Evolutionary conservation across 2,888 invertebrate species (phyloP), one percentile per base, ranked within the genome.

Genomic region (Drosophila antonietae): DNA sequence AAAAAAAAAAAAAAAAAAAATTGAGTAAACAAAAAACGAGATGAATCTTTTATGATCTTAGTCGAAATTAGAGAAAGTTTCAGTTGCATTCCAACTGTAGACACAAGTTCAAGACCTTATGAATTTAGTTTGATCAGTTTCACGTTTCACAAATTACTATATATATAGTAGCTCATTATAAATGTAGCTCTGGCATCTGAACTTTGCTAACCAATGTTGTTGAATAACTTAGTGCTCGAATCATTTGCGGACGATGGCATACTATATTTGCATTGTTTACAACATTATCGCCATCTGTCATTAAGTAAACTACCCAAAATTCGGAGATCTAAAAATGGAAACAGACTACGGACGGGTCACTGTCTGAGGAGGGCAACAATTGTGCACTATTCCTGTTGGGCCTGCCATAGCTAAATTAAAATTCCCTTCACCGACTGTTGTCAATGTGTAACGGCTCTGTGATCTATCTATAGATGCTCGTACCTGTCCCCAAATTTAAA

Each of bases 271-370:
- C 33, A 37, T 20, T 53, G 20, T 53, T 53, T 23, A 18, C 39
- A 10, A 10, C 23, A 23, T 12, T n/a, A 31, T 55, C n/a, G 33
- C 55, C 75, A 73, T 33, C 52, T 76, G 76, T 37, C 68, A 49
- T 65, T 66, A 58, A 61, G 65, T 62, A 66, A 77, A 76, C 65
- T 41, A 3, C 2, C 15, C 8, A 58, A 53, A 58, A 57, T 47
- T 14, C 20, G 20, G 15, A 49, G 37, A 49, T 53, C 53, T 53
- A 61, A 51, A 75, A 66, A 52, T 69, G 67, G 55, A 70, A 75
- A 68, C 67, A 75, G 53, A 67, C 60, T 20, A 20, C 37, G 15
- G 62, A n/a, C 37, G 14, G 70, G 56, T 69, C 62, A 63, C 44
- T 62, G 74, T 44, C 53, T 44, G 70, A 15, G 14, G 20, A 35